These are phyloP conservation scores for Solenopsis fugax DNA, from an alignment of 1,140 invertebrate species.

Conservation along the genomic window DNA sequence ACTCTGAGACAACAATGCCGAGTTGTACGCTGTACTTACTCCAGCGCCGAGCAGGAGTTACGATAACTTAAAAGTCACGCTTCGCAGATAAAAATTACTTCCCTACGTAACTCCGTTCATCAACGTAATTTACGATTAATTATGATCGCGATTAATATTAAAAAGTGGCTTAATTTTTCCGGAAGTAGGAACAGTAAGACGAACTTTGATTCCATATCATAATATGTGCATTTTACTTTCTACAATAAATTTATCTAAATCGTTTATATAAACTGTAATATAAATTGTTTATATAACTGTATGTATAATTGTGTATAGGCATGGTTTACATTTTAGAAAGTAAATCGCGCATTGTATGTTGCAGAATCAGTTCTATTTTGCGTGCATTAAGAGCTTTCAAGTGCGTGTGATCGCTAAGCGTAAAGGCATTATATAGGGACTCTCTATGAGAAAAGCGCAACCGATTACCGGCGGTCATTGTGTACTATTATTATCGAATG, in stretches of 20 bases:
- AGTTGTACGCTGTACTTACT: slow-evolving; percentile 61
- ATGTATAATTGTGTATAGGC: not conserved
- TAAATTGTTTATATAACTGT: not conserved
- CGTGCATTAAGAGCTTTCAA: not conserved
- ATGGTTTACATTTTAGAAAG: not conserved
- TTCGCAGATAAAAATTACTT: slow-evolving; percentile 51
- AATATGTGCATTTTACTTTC: not conserved
- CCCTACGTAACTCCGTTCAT: slow-evolving; percentile 1
- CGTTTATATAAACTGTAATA: not conserved
- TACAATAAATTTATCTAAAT: not conserved
- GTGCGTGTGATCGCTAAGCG: slow-evolving; percentile 6
- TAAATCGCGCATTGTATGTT: not conserved
- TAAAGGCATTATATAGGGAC: not conserved
- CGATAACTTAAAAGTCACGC: slow-evolving; percentile 62
- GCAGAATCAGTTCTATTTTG: slow-evolving; percentile 16
- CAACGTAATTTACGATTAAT: slow-evolving; percentile 24
- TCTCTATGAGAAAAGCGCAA: slow-evolving; percentile 16
- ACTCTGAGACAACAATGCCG: slow-evolving; percentile 71
- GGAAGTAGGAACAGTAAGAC: not conserved
- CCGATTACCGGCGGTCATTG: slow-evolving; percentile 1
- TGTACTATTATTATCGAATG: slow-evolving; percentile 34
- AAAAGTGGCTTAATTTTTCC: not conserved
- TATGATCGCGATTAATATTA: not conserved
- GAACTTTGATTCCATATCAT: not conserved
- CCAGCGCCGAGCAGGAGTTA: slow-evolving; percentile 19